phyloP scores from a whole-genome alignment of 2,888 invertebrate species.

The Tribolium freemani region DNA sequence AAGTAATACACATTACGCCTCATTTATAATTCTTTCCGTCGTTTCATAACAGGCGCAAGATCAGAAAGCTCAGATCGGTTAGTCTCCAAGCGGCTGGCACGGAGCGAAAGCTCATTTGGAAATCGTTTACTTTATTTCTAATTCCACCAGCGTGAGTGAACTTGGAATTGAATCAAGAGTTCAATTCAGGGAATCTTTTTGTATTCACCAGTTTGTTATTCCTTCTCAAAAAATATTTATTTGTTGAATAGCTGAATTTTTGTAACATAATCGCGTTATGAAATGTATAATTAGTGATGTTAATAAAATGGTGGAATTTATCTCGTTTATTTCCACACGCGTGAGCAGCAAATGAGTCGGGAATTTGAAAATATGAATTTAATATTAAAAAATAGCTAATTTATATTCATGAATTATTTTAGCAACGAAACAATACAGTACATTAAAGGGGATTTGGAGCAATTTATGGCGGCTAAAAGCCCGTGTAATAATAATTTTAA shows the following conservation, averaged over 20 bases:
- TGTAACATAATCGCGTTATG: background rate
- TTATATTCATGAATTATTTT: slow-evolving; percentile 40
- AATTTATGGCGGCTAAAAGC: slow-evolving; percentile 23
- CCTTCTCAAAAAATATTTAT: background rate
- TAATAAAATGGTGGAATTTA: background rate
- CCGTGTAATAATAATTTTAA: slow-evolving; percentile 30
- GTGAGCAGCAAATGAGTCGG: slow-evolving; percentile 2
- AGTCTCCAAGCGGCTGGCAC: background rate
- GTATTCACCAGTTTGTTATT: background rate
- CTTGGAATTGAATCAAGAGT: slow-evolving; percentile 19
- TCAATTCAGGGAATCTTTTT: slow-evolving; percentile 10
- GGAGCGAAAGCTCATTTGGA: slow-evolving; percentile 16
- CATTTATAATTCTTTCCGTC: slow-evolving; percentile 24
- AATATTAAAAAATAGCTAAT: slow-evolving; percentile 28
- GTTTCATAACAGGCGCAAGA: background rate
- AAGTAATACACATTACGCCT: slow-evolving; percentile 19
- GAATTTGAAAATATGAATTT: slow-evolving; percentile 20
- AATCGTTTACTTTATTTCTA: slow-evolving; percentile 26
- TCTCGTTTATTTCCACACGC: slow-evolving; percentile 9
- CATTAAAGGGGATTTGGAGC: slow-evolving; percentile 24
- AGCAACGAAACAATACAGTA: slow-evolving; percentile 33
- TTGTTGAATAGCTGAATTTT: too few relatives aligned
- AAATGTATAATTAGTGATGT: background rate
- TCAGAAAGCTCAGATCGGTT: slow-evolving; percentile 11
- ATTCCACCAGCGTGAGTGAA: slow-evolving; percentile 13